Conservation (phyloP, 2,113 vertebrate species). For the Podilymbus podiceps region DNA sequence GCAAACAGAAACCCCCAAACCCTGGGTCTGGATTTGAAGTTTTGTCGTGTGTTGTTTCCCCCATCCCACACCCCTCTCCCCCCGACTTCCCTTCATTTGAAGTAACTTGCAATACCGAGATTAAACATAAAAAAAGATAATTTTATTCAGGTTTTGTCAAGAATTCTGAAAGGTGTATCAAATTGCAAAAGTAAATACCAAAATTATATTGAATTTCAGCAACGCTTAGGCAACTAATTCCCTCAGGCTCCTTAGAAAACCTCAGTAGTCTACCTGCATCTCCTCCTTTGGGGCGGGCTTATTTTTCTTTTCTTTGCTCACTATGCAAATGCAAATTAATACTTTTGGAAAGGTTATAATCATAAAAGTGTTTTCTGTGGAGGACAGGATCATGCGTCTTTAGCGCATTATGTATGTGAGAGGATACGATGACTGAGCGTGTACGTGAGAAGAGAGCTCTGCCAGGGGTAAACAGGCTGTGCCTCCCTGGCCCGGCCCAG, state of each 20-base stretch:
- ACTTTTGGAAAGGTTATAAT: not conserved
- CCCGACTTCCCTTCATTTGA: not conserved
- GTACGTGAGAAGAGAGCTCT: not conserved
- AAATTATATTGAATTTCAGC: not conserved
- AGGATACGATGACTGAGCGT: fast-evolving
- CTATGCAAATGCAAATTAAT: not conserved
- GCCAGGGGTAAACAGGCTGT: not conserved
- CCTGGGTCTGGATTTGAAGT: not conserved
- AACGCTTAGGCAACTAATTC: not conserved
- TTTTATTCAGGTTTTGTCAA: not conserved
- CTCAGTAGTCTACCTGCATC: not conserved
- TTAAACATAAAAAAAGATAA: not conserved
- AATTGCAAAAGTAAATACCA: not conserved
- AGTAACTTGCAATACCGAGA: not conserved
- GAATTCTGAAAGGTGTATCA: not conserved
- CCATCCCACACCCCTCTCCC: too few species aligned
- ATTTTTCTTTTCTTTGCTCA: not conserved
- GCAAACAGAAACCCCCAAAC: too few species aligned
- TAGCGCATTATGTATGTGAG: not conserved
- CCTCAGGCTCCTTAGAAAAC: not conserved
- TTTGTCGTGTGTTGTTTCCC: not conserved
- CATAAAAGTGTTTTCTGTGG: fast-evolving
- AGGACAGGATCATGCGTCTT: not conserved
- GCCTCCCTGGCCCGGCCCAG: not conserved
- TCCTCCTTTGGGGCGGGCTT: not conserved